These are phyloP conservation scores for Drosophila tanythrix DNA, from an alignment of 2,888 invertebrate genomes.

Conservation along the genomic window DNA sequence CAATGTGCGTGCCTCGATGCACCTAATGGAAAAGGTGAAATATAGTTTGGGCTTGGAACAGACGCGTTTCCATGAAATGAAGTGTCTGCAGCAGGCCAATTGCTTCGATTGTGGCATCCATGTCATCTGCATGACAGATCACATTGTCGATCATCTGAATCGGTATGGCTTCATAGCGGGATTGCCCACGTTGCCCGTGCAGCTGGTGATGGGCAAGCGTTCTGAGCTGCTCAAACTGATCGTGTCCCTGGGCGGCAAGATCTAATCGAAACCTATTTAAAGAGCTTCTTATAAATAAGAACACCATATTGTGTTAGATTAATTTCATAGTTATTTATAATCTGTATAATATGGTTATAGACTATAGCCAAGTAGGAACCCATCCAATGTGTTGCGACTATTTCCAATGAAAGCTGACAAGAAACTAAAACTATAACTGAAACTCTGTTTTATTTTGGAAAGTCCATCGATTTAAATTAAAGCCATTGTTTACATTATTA, in stretches of 20 bases:
- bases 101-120: conserved; percentile 96
- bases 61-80: conserved; percentile 86
- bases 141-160: conserved; percentile 83
- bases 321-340: no score
- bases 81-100: conserved; percentile 92
- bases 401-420: not conserved
- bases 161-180: conserved; percentile 79
- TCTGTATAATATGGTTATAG: no score
- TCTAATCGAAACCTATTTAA: conserved; percentile 48
- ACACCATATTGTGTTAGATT: no score
- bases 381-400: conserved; percentile 10
- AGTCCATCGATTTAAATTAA: not conserved
- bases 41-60: conserved; percentile 81
- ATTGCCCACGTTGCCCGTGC: conserved; percentile 84
- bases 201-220: conserved; percentile 87
- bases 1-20: conserved; percentile 89
- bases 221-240: conserved; percentile 88
- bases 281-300: not conserved
- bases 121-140: conserved; percentile 93
- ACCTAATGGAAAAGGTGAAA: conserved; percentile 87
- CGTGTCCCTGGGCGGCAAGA: conserved; percentile 85
- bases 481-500: not conserved
- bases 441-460: not conserved
- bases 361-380: no score
- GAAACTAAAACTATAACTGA: conserved; percentile 7